Evolutionary conservation across 2,888 invertebrate genomes (phyloP).

Genomic region (Cantharis flavilabris): DNA sequence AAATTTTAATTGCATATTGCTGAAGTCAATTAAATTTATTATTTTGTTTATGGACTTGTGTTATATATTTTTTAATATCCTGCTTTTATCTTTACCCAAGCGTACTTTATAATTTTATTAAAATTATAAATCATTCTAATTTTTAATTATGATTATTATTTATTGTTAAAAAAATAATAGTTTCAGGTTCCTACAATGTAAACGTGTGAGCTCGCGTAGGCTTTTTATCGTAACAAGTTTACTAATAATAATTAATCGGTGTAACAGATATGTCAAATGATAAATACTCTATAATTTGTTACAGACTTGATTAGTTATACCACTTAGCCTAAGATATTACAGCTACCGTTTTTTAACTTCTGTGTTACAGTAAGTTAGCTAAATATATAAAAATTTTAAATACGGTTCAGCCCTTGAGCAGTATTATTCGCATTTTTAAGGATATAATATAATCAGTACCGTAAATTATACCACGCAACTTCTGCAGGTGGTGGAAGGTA

Average conservation of each 20-base stretch:
- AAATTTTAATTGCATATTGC: not conserved
- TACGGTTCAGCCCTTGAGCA: not conserved
- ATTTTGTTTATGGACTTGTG: too few relatives aligned
- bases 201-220: not conserved
- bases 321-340: constrained; percentile 11
- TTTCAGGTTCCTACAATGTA: not conserved
- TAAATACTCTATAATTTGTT: constrained; percentile 22
- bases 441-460: not conserved
- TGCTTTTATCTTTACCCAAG: not conserved
- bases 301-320: constrained; percentile 13
- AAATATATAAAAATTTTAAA: not conserved
- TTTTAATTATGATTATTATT: not conserved
- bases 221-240: not conserved
- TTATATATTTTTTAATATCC: not conserved
- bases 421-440: not conserved
- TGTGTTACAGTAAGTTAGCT: not conserved
- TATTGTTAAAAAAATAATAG: not conserved
- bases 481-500: too few relatives aligned
- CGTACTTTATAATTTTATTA: not conserved
- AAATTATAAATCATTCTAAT: not conserved
- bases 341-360: constrained; percentile 19
- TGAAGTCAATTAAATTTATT: too few relatives aligned
- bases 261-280: constrained; percentile 19
- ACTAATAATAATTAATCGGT: constrained; percentile 16
- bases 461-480: too few relatives aligned